Evolutionary conservation across 2,888 invertebrate species (phyloP), one percentile per base, ranked within the genome.

Genomic region (Fissipunctia ypsillon): DNA sequence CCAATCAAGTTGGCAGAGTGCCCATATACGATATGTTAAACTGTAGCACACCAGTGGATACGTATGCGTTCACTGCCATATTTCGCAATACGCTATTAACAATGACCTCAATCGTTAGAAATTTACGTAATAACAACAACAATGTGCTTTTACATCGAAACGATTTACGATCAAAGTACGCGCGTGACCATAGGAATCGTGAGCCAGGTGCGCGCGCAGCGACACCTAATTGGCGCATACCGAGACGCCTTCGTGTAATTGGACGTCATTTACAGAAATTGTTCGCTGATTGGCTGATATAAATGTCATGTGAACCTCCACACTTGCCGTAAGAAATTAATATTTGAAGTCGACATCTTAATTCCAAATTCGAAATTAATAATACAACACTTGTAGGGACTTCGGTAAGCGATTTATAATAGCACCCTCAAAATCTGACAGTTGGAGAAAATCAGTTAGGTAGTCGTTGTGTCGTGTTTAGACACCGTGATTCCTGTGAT

Each of bases 401-500:
- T 48, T 61, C 52, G 14, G 41, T 75, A 81, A 85, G 76, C 64
- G 56, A 48, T 80, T 78, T 78, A 60, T 80, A 78, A 86, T 80
- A 63, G 67, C 81, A 79, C 84, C 87, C 80, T 81, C 56, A 43
- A 68, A 75, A 71, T 73, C 69, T 69, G 72, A 69, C 88, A 81
- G 87, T 87, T 86, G 83, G 72, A 90, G 90, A 90, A 92, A 93
- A 93, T 93, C 93, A 90, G 91, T 91, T 90, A 88, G n/a, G n/a
- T n/a, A 35, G 86, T 87, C 88, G 89, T 89, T 90, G 85, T 71
- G 73, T 84, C 89, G 91, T 95, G 95, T 79, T 92, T 89, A 95
- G 89, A 81, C 85, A 95, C 94, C 96, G 93, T 96, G 94, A 94
- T 91, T 96, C 96, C 96, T 95, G 95, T 92, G 93, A 95, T 94